Percentiles rank a stretch among this genome's conserved stretches.
These are phyloP conservation scores for Apogon hyalosoma DNA, from an alignment of 2,797 vertebrate species.

Conservation along the genomic window DNA sequence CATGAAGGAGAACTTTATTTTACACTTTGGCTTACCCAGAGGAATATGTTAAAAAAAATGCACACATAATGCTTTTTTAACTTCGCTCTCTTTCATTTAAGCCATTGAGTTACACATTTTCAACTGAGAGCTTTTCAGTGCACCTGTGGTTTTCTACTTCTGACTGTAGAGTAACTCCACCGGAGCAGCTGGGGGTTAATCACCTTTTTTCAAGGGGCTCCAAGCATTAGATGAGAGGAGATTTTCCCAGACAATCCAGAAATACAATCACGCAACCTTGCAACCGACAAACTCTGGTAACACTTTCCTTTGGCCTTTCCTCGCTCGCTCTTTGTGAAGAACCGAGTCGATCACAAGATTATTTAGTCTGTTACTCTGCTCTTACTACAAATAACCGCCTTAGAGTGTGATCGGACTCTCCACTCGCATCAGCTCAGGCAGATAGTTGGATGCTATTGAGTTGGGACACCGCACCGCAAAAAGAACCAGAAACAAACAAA, in stretches of 20 bases:
- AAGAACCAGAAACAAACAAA: slow-evolving; percentile 20
- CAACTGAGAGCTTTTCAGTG: background rate
- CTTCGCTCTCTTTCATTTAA: background rate
- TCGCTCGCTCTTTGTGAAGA: background rate
- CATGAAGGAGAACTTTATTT: background rate
- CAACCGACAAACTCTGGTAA: slow-evolving; percentile 24
- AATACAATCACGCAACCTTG: slow-evolving; percentile 29
- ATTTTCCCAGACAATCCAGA: slow-evolving; percentile 36
- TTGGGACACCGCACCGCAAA: slow-evolving; percentile 8
- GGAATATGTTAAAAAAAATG: background rate
- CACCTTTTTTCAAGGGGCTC: slow-evolving; percentile 31
- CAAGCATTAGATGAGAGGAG: background rate
- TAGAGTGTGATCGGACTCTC: slow-evolving; percentile 40
- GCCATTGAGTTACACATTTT: background rate
- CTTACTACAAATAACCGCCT: slow-evolving; percentile 23
- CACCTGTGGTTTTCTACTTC: slow-evolving; percentile 6
- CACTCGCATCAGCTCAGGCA: slow-evolving; percentile 39
- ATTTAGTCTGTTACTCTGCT: slow-evolving; percentile 8
- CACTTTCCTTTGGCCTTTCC: background rate
- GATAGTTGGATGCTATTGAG: slow-evolving; percentile 33
- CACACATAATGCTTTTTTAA: background rate
- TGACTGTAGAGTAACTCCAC: slow-evolving; percentile 6
- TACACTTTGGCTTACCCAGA: background rate
- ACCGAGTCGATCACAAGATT: slow-evolving; percentile 5
- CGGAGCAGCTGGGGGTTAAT: slow-evolving; percentile 35